These are phyloP conservation scores for Peromyscus nudipes DNA, from an alignment of 2,797 vertebrate genomes.

Conservation along the genomic window DNA sequence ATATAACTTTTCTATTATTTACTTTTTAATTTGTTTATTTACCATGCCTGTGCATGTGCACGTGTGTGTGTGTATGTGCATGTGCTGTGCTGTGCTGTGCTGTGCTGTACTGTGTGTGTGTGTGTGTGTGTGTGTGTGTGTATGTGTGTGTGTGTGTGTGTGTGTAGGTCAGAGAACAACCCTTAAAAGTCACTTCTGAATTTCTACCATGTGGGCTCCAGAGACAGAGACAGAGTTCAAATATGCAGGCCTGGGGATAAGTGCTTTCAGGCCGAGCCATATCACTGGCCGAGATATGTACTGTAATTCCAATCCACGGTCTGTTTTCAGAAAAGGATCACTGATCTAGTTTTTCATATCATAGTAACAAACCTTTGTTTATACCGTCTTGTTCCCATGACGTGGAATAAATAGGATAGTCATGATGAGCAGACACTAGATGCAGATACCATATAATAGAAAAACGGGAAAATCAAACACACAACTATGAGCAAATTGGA, in stretches of 20 bases:
- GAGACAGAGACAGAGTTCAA: neutral
- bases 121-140: too few species aligned
- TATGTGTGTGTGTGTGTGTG: neutral
- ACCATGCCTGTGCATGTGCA: neutral
- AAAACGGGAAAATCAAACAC: neutral
- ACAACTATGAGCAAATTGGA: neutral
- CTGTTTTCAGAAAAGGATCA: neutral
- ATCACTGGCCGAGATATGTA: neutral
- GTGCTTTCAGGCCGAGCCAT: neutral
- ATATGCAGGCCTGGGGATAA: neutral
- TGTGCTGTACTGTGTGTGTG: too few species aligned
- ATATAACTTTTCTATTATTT: neutral
- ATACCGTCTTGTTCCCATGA: neutral
- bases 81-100: neutral
- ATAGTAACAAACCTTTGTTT: neutral
- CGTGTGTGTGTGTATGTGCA: neutral
- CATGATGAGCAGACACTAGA: neutral
- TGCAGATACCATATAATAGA: neutral
- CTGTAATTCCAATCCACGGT: neutral
- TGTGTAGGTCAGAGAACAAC: neutral
- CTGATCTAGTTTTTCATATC: neutral
- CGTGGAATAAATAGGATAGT: neutral
- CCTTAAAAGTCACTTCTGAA: neutral
- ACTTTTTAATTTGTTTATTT: neutral
- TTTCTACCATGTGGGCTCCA: neutral